phyloP scores from a whole-genome alignment of 2,888 invertebrate species.

The Aphrophora alni region DNA sequence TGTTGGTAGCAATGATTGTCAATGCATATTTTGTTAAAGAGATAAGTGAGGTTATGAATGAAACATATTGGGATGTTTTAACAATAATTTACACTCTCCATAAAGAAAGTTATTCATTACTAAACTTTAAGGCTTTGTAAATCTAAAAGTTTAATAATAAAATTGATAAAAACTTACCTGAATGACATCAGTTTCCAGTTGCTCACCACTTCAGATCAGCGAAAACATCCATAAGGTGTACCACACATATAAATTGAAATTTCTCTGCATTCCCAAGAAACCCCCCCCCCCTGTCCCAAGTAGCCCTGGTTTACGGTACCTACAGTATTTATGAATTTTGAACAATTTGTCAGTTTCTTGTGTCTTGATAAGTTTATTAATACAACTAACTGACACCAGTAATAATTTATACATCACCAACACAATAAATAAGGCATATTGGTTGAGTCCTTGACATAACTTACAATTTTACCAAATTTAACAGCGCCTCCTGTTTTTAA shows the following conservation, averaged over 20 bases:
- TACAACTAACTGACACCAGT: too few species aligned
- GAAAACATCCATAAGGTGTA: neutral
- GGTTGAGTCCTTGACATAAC: too few species aligned
- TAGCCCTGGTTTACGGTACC: neutral
- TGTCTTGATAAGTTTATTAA: too few species aligned
- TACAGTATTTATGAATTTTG: too few species aligned
- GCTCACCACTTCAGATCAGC: too few species aligned
- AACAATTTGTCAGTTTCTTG: too few species aligned
- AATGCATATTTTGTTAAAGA: neutral
- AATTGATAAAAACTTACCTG: neutral
- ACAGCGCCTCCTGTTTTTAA: too few species aligned
- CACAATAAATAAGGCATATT: too few species aligned
- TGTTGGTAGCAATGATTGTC: neutral
- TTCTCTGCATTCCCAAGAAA: slow-evolving; percentile 2
- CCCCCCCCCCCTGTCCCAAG: neutral
- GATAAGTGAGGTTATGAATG: neutral
- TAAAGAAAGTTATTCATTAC: neutral
- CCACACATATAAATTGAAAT: neutral
- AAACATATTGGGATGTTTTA: neutral
- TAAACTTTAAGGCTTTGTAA: neutral
- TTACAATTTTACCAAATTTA: too few species aligned
- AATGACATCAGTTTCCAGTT: neutral
- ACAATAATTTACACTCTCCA: neutral
- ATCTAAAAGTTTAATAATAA: neutral
- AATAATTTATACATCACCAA: too few species aligned